A percentile compares a stretch with the other conserved stretches of the same genome.
Evolutionary conservation across 2,888 invertebrate species (phyloP).

Genomic region (Cataglyphis livida): DNA sequence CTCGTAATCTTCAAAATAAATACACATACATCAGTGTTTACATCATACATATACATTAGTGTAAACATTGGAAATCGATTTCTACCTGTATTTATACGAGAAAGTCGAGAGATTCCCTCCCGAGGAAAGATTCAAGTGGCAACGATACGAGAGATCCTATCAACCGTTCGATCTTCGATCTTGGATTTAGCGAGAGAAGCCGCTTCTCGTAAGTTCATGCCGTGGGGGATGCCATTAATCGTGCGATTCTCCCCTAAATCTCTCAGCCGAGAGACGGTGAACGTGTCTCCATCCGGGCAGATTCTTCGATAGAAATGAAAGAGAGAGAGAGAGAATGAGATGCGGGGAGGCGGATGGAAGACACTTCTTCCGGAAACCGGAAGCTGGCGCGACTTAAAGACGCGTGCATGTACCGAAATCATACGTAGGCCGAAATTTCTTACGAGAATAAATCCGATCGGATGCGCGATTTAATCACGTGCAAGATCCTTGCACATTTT

Average conservation of each 20-base stretch:
- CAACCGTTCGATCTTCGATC: slow-evolving; percentile 67
- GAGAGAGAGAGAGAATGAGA: slow-evolving; percentile 13
- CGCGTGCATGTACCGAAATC: slow-evolving; percentile 67
- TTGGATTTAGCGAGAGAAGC: slow-evolving; percentile 65
- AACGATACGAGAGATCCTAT: slow-evolving; percentile 58
- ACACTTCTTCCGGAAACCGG: slow-evolving; percentile 81
- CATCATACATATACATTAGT: background rate
- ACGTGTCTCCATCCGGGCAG: slow-evolving; percentile 69
- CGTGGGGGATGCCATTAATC: slow-evolving; percentile 76
- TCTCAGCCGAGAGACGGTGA: slow-evolving; percentile 68
- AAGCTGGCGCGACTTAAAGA: slow-evolving; percentile 83
- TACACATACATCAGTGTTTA: background rate
- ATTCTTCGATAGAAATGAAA: slow-evolving; percentile 65
- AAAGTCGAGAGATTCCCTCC: background rate
- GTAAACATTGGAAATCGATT: background rate
- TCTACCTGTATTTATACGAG: background rate
- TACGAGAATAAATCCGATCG: background rate
- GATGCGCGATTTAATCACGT: background rate
- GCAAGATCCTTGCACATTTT: background rate
- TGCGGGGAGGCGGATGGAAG: slow-evolving; percentile 66
- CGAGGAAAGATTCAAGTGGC: slow-evolving; percentile 16
- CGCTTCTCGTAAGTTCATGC: slow-evolving; percentile 66
- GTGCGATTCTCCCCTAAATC: slow-evolving; percentile 80
- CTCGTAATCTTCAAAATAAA: background rate
- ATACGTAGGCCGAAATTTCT: slow-evolving; percentile 19